Conservation (phyloP, 2,113 vertebrate genomes). For the Amblyornis subalaris region DNA sequence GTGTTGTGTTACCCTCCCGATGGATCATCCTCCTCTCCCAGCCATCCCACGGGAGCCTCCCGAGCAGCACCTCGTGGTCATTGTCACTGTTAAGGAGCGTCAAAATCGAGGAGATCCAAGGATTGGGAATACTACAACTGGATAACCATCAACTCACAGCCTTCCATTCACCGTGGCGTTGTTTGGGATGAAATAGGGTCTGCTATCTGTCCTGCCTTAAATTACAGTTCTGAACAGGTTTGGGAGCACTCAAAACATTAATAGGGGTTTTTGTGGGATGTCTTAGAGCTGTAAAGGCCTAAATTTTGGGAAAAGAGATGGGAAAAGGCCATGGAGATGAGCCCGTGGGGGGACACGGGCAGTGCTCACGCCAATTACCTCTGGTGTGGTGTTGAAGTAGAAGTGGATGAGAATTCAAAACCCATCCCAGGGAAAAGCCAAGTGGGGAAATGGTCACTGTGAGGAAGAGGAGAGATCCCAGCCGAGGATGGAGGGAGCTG, state of each 20-base stretch:
- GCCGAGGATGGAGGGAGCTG: neutral
- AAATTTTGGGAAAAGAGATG: neutral
- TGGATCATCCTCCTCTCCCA: neutral
- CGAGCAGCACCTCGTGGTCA: neutral
- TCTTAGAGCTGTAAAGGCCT: neutral
- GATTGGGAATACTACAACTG: fast-evolving
- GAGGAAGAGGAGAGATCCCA: neutral
- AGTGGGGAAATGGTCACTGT: fast-evolving
- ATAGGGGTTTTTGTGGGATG: neutral
- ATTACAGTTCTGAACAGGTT: fast-evolving
- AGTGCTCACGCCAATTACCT: fast-evolving
- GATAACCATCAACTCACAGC: too few relatives aligned
- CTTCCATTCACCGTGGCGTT: fast-evolving
- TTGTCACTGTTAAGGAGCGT: fast-evolving
- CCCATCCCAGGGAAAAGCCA: neutral
- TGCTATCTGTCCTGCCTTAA: neutral
- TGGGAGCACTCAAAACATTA: neutral
- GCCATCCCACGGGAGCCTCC: fast-evolving
- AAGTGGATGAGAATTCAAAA: neutral
- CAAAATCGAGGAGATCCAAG: neutral
- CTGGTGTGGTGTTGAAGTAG: fast-evolving
- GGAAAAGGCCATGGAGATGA: neutral
- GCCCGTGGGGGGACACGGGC: fast-evolving
- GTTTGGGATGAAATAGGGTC: fast-evolving
- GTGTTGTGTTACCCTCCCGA: fast-evolving